Percentiles rank a stretch among this genome's conserved stretches.
These are phyloP conservation scores for Meandrusa payeni DNA, from an alignment of 2,888 invertebrate species.

Conservation along the genomic window DNA sequence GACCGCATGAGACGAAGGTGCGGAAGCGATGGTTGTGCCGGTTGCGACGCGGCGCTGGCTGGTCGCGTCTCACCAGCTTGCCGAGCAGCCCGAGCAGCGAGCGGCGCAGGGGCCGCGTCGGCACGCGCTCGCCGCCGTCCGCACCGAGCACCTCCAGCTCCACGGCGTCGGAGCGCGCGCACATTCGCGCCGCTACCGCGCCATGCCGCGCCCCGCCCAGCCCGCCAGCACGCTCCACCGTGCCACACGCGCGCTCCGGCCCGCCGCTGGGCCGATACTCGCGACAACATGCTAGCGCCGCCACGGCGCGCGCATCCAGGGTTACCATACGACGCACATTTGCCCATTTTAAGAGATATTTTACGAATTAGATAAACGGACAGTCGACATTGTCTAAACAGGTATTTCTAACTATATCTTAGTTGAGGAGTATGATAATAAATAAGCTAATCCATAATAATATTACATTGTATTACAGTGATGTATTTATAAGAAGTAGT, in stretches of 20 bases:
- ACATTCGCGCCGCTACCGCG: constrained; percentile 88
- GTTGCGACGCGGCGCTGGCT: constrained; percentile 69
- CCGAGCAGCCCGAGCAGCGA: constrained; percentile 84
- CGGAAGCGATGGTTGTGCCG: constrained; percentile 81
- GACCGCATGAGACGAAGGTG: constrained; percentile 75
- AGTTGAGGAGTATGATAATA: too few species aligned
- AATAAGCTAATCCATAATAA: too few species aligned
- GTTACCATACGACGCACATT: too few species aligned
- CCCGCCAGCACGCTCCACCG: constrained; percentile 48
- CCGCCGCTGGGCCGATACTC: constrained; percentile 48
- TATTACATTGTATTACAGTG: too few species aligned
- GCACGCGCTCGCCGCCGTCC: constrained; percentile 87
- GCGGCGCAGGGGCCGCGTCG: constrained; percentile 85
- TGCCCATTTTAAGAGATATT: too few species aligned
- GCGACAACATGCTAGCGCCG: constrained; percentile 36
- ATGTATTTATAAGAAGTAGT: too few species aligned
- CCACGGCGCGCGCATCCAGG: constrained; percentile 37
- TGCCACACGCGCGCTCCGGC: constrained; percentile 44
- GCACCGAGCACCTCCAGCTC: constrained; percentile 90
- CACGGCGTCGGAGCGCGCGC: constrained; percentile 89
- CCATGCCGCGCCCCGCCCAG: constrained; percentile 83
- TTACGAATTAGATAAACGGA: too few species aligned
- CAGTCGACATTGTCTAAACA: too few species aligned
- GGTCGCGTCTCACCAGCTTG: constrained; percentile 80
- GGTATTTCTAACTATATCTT: too few species aligned